phyloP scores from a whole-genome alignment of 2,888 invertebrate genomes.

The Drosophila flavopinicola region DNA sequence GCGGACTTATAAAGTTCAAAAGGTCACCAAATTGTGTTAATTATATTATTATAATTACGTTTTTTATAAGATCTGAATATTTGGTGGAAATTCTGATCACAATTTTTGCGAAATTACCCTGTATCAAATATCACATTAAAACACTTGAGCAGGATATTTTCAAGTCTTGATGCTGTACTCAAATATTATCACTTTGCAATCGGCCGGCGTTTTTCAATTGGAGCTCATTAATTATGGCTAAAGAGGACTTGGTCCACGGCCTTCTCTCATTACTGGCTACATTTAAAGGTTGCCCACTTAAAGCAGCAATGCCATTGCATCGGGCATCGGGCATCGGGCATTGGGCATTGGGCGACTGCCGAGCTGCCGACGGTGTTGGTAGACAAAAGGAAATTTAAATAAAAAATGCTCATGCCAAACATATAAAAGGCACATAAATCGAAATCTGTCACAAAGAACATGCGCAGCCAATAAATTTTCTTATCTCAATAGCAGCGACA shows the following conservation, averaged over 20 bases:
- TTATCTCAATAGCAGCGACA: conserved; percentile 81
- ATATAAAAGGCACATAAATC: conserved; percentile 79
- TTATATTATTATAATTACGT: too few species aligned
- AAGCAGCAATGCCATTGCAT: conserved; percentile 28
- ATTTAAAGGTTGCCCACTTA: conserved; percentile 46
- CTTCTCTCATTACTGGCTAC: conserved; percentile 40
- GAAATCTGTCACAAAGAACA: conserved; percentile 81
- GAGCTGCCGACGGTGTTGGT: conserved; percentile 12
- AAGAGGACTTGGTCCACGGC: conserved; percentile 10
- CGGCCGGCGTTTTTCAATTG: conserved; percentile 54
- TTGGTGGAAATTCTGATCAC: too few species aligned
- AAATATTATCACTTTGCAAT: conserved; percentile 4
- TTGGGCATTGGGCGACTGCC: conserved; percentile 5
- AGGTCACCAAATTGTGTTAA: too few species aligned
- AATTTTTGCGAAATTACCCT: too few species aligned
- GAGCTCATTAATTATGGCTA: conserved; percentile 45
- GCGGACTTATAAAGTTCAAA: too few species aligned
- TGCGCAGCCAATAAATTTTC: conserved; percentile 80
- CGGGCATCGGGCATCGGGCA: too few species aligned
- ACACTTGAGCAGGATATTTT: conserved; percentile 3
- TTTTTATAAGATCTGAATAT: too few species aligned
- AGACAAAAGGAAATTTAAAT: conserved; percentile 61
- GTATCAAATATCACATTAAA: too few species aligned
- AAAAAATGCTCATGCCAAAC: conserved; percentile 58
- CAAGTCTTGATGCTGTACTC: background rate